These are phyloP conservation scores for Epistrophe eligans DNA, from an alignment of 2,888 invertebrate genomes.

Conservation along the genomic window DNA sequence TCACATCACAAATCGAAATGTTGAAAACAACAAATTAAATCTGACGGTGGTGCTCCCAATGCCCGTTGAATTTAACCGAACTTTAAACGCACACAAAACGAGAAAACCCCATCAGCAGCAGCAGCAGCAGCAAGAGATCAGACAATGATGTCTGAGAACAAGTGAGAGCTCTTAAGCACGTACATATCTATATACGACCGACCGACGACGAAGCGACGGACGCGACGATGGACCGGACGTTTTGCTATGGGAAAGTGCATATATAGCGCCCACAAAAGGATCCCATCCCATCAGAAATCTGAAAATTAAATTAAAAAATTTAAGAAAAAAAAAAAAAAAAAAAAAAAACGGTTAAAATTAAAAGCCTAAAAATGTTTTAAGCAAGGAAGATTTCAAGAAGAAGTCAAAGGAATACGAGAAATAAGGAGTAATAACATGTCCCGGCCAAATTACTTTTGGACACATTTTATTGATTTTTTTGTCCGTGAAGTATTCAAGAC, in stretches of 20 bases:
- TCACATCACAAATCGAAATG: constrained; percentile 76
- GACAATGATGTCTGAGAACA: constrained; percentile 34
- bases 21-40: constrained; percentile 74
- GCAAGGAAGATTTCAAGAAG: background rate
- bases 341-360: constrained; percentile 32
- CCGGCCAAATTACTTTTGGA: constrained; percentile 76
- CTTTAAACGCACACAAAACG: constrained; percentile 16
- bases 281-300: background rate
- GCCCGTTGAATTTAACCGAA: constrained; percentile 46
- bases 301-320: constrained; percentile 44
- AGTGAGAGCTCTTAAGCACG: constrained; percentile 41
- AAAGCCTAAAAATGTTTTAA: constrained; percentile 21
- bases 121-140: background rate
- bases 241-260: constrained; percentile 19
- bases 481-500: constrained; percentile 67
- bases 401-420: constrained; percentile 48
- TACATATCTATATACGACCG: background rate
- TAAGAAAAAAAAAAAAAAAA: constrained; percentile 15
- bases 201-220: background rate
- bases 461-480: constrained; percentile 75
- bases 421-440: constrained; percentile 75
- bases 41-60: constrained; percentile 64
- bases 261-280: constrained; percentile 14
- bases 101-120: background rate
- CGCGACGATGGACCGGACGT: background rate